Base-by-base conservation (phyloP, 2,888 invertebrate species). In the Chymomyza caudatula region DNA sequence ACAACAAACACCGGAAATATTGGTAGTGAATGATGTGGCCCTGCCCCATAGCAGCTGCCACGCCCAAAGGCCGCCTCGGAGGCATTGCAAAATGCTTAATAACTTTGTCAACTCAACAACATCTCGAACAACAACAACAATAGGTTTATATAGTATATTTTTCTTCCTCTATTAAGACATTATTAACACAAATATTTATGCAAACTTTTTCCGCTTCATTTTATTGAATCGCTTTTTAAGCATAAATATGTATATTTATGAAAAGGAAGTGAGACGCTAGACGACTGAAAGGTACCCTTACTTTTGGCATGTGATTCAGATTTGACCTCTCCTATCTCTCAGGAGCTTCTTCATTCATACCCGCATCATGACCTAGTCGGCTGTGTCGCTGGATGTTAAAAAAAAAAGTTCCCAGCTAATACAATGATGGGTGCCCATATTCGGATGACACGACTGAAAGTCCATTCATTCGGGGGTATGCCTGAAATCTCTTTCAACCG, bases 81-180 rank as follows among this genome's bases (percentile, higher is more conserved):
- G 29, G 2, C 11, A 37, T 37, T 37, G 65, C 73, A 57, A 71
- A 77, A 73, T 65, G 64, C 62, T 68, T 71, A 65, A 65, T 74
- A 63, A 64, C 63, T 63, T 51, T 61, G 65, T 72, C 68, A 72
- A 67, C 59, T 49, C 23, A n/a, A 20, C 51, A 51, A 51, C 22
- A 11, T 20, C 22, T 20, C 19, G 5, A 47, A 17, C 20, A 51
- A 51, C 5, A 49, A 20, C 4, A 49, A 22, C 13, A 51, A 51
- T 3, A 52, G 19, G 25, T n/a, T n/a, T 19, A 44, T 65, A 47
- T 37, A 58, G 63, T 65, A 15, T n/a, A 49, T 65, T 43, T 47
- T 65, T 54, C 66, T 65, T 58, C 72, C 71, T 65, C 69, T 81
- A 83, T 82, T 77, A 79, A 86, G 85, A 82, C 85, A 73, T 82